These are phyloP conservation scores for Aplochiton taeniatus DNA, from an alignment of 2,797 vertebrate species.

Conservation along the genomic window DNA sequence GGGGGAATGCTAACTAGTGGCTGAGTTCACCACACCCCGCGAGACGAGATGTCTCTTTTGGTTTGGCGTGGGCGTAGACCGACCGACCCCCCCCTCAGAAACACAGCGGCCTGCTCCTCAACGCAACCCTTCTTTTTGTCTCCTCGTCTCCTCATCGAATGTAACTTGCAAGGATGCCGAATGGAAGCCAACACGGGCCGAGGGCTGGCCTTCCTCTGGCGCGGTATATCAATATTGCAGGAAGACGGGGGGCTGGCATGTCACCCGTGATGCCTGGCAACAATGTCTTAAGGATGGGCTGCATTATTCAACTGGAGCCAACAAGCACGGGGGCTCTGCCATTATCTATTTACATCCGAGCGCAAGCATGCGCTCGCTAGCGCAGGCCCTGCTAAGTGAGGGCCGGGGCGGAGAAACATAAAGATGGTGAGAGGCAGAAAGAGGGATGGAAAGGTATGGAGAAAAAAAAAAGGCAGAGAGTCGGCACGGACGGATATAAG, in stretches of 20 bases:
- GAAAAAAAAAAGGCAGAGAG: conserved; percentile 9
- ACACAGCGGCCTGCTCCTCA: background rate
- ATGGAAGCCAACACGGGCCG: background rate
- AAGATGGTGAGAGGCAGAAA: conserved; percentile 13
- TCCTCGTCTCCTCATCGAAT: background rate
- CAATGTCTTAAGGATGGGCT: conserved; percentile 71
- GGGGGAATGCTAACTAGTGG: background rate
- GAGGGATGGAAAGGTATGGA: conserved; percentile 27
- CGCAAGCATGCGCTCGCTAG: conserved; percentile 58
- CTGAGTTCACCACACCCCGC: background rate
- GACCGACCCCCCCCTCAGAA: background rate
- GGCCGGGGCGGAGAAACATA: conserved; percentile 20
- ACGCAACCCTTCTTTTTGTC: conserved; percentile 10
- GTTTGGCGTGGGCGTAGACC: too few relatives aligned
- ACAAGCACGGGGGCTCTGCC: conserved; percentile 64
- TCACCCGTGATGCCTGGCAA: conserved; percentile 66
- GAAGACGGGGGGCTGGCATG: conserved; percentile 49
- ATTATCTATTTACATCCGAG: conserved; percentile 78
- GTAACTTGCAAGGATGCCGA: background rate
- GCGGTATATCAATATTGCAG: conserved; percentile 71
- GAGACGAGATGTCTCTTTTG: background rate
- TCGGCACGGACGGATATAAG: conserved; percentile 33
- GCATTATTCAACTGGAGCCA: conserved; percentile 73
- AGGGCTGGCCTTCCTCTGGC: background rate
- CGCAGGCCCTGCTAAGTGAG: conserved; percentile 35